phyloP scores from a whole-genome alignment of 2,888 invertebrate genomes.

The Polyommatus iphigenia region DNA sequence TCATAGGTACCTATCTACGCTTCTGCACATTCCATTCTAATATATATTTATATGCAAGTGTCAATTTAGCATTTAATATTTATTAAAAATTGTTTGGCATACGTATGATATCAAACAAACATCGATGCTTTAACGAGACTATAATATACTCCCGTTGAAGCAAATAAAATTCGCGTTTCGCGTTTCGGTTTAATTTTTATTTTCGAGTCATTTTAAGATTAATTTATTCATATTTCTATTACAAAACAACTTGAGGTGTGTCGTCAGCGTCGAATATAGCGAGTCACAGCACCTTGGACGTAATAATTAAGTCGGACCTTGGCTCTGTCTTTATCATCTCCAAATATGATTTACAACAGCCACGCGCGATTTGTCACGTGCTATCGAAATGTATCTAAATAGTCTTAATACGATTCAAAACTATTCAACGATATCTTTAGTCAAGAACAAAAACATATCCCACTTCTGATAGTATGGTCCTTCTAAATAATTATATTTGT shows the following conservation, averaged over 20 bases:
- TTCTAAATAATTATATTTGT: background rate
- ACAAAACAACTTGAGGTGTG: constrained; percentile 12
- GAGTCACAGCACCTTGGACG: constrained; percentile 17
- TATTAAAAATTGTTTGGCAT: constrained; percentile 51
- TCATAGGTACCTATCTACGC: constrained; percentile 76
- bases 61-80: constrained; percentile 67
- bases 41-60: constrained; percentile 76
- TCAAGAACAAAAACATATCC: constrained; percentile 4
- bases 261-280: constrained; percentile 11
- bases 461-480: constrained; percentile 3
- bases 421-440: background rate
- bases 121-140: background rate
- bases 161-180: background rate
- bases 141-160: background rate
- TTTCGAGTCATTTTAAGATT: background rate
- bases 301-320: constrained; percentile 23
- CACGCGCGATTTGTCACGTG: constrained; percentile 9
- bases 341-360: constrained; percentile 27
- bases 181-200: background rate
- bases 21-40: constrained; percentile 71
- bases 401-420: background rate
- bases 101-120: constrained; percentile 44
- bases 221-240: background rate
- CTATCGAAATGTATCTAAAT: constrained; percentile 16
- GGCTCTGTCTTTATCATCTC: constrained; percentile 13